These are phyloP conservation scores for Macropodus opercularis DNA, from an alignment of 2,797 vertebrate species.

Conservation along the genomic window DNA sequence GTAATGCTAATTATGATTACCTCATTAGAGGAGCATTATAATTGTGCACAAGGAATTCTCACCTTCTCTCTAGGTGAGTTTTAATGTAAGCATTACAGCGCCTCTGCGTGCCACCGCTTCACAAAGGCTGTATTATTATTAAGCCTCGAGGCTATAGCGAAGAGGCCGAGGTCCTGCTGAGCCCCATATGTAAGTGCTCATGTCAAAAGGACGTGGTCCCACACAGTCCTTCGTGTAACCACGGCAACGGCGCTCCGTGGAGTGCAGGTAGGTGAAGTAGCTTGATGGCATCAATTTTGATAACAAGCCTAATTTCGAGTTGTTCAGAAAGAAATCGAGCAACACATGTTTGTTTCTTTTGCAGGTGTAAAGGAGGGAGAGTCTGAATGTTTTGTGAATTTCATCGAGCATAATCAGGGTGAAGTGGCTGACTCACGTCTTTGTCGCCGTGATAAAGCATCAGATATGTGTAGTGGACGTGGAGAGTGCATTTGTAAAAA, in stretches of 20 bases:
- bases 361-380: slow-evolving; percentile 20
- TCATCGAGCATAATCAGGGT: background rate
- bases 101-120: slow-evolving; percentile 27
- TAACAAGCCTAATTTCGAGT: slow-evolving; percentile 35
- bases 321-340: slow-evolving; percentile 2
- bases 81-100: slow-evolving; percentile 46
- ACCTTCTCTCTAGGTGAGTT: slow-evolving; percentile 48
- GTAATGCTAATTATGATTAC: slow-evolving; percentile 59
- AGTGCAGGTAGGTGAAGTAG: slow-evolving; percentile 52
- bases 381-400: slow-evolving; percentile 16
- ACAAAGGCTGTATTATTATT: slow-evolving; percentile 40
- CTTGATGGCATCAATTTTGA: slow-evolving; percentile 20
- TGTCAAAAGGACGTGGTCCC: slow-evolving; percentile 54
- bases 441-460: slow-evolving; percentile 5
- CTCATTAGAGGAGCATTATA: slow-evolving; percentile 51
- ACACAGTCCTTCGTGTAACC: slow-evolving; percentile 47
- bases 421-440: slow-evolving; percentile 9
- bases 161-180: slow-evolving; percentile 51
- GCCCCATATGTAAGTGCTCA: slow-evolving; percentile 45
- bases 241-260: slow-evolving; percentile 61
- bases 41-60: slow-evolving; percentile 32
- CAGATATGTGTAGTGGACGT: slow-evolving; percentile 21
- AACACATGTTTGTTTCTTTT: slow-evolving; percentile 9
- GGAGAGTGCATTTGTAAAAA: slow-evolving; percentile 29
- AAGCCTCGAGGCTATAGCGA: slow-evolving; percentile 51